These are phyloP conservation scores for Pelodiscus sinensis DNA, from an alignment of 2,113 vertebrate genomes.

Conservation along the genomic window DNA sequence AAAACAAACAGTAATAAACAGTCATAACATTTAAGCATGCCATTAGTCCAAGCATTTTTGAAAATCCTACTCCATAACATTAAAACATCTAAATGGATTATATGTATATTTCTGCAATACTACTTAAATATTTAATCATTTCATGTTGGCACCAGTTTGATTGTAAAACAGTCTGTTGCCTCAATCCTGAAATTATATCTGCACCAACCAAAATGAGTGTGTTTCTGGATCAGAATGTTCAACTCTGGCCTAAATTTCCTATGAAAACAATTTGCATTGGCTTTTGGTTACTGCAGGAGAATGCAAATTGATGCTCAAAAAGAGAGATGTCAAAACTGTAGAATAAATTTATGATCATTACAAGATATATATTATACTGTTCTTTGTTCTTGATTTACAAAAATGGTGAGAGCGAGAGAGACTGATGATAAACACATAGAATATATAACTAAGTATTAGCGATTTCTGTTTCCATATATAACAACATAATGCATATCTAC, in stretches of 20 bases:
- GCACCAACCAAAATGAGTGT: background rate
- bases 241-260: background rate
- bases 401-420: background rate
- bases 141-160: background rate
- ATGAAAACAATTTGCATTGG: background rate
- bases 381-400: background rate
- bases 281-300: background rate
- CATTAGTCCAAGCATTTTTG: background rate
- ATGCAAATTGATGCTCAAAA: background rate
- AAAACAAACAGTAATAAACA: background rate
- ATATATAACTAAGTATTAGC: background rate
- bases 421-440: background rate
- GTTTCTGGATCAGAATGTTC: background rate
- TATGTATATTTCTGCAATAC: background rate
- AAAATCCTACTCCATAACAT: background rate
- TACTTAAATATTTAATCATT: background rate
- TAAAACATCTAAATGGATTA: background rate
- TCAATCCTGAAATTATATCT: background rate
- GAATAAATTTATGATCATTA: background rate
- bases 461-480: background rate
- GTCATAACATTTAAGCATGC: background rate
- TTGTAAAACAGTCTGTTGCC: too few relatives aligned
- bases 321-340: background rate
- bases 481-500: background rate
- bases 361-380: background rate